Base-by-base conservation (phyloP, 2,797 vertebrate genomes). In the Picus viridis region DNA sequence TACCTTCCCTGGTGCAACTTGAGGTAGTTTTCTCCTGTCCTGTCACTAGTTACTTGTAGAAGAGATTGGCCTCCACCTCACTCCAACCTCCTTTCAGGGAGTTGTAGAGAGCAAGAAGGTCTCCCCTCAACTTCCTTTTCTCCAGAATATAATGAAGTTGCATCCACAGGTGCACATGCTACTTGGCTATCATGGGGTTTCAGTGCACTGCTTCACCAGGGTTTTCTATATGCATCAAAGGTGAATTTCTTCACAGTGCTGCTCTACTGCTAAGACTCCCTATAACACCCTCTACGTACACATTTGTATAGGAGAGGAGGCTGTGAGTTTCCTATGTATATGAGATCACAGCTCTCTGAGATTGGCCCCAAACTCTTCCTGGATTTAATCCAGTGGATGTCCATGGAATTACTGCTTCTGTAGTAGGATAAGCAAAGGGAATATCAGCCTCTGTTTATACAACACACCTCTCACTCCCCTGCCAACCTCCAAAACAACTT, bases 391-490 rank as follows among this genome's bases (percentile, higher is more conserved):
- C 63, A 87, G 47, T 64, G 56, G 68, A 81, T 4, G 22, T 47
- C 86, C 54, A 45, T 15, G 43, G 78, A 91, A 88, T 72, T 75
- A 72, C 30, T 74, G 75, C 71, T 85, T 94, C 88, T 90, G 81
- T 43, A 71, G 57, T 27, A 51, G n/a, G 12, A 13, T 78, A 92
- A 75, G 76, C 39, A 89, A 93, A 75, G 56, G 65, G 65, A 94
- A 10, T 90, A 81, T 67, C 67, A 93, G 47, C 47, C 73, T 83
- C 63, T 71, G 27, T 70, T 90, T 92, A 64, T 61, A 26, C 27
- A 92, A 64, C 24, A 88, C 45, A 63, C 39, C 56, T 75, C 72
- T 89, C 45, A 53, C 36, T 89, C 22, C 43, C 43, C 30, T 54
- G 61, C 47, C 70, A 83, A 26, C 22, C 67, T 76, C 57, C 74